These are phyloP conservation scores for Motacilla tschutschensis DNA, from an alignment of 2,113 vertebrate species.

Conservation along the genomic window DNA sequence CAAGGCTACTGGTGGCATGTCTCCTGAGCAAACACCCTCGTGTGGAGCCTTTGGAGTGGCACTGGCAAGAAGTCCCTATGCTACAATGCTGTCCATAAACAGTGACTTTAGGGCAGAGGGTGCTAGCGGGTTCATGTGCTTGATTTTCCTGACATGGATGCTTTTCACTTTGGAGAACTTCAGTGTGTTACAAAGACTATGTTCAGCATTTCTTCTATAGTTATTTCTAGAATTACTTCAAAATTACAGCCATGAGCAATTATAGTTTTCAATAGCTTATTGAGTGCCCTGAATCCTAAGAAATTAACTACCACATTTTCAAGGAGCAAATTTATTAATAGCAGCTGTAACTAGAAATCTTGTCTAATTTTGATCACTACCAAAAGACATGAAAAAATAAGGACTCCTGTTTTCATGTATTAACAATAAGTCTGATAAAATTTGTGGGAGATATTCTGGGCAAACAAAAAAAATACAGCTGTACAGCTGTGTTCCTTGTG, in stretches of 20 bases:
- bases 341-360: conserved; percentile 39
- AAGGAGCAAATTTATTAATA: conserved; percentile 42
- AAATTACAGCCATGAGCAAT: conserved; percentile 30
- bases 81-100: background rate
- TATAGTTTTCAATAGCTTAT: background rate
- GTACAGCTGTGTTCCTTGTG: conserved; percentile 30
- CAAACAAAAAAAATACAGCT: conserved; percentile 42
- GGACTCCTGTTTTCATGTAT: background rate
- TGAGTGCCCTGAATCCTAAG: conserved; percentile 10
- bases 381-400: background rate
- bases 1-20: rapidly evolving
- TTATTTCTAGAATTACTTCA: background rate
- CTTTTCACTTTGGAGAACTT: background rate
- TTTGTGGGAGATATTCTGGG: background rate
- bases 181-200: background rate
- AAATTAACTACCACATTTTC: conserved; percentile 15
- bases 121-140: background rate
- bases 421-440: conserved; percentile 8
- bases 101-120: background rate
- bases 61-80: rapidly evolving
- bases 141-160: background rate
- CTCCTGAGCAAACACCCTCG: background rate
- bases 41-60: rapidly evolving
- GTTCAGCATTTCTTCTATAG: background rate
- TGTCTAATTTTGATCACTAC: conserved; percentile 12